Percentiles rank a stretch among this genome's conserved stretches.
phyloP scores from a whole-genome alignment of 2,113 vertebrate species.

The Nesoenas mayeri region DNA sequence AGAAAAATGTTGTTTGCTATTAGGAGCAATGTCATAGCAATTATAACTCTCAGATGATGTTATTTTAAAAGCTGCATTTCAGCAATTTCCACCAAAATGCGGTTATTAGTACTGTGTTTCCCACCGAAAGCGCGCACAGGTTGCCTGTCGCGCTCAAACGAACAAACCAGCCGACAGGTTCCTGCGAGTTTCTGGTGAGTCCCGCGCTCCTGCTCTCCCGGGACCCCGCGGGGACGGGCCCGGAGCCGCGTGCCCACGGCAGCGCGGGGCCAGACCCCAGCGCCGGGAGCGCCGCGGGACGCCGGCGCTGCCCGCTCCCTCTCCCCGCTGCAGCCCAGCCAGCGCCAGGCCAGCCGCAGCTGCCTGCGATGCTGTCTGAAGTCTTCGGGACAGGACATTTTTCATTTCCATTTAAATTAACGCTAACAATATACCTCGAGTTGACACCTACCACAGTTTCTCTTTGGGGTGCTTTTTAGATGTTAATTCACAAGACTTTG shows the following conservation, averaged over 20 bases:
- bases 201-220: not conserved
- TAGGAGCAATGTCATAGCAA: not conserved
- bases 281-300: not conserved
- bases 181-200: not conserved
- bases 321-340: not conserved
- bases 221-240: too few relatives aligned
- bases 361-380: not conserved
- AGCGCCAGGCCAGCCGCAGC: not conserved
- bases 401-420: not conserved
- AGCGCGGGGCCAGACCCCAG: too few relatives aligned
- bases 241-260: too few relatives aligned
- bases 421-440: not conserved
- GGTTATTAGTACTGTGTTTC: not conserved
- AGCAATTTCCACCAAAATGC: not conserved
- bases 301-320: accelerated
- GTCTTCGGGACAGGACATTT: not conserved
- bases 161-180: not conserved
- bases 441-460: not conserved
- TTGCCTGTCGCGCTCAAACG: not conserved
- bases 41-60: not conserved
- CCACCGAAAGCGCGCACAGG: not conserved
- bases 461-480: not conserved
- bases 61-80: not conserved
- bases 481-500: not conserved
- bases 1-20: not conserved